Evolutionary conservation across 2,888 invertebrate genomes (phyloP).

Genomic region (Drosophila limbata): DNA sequence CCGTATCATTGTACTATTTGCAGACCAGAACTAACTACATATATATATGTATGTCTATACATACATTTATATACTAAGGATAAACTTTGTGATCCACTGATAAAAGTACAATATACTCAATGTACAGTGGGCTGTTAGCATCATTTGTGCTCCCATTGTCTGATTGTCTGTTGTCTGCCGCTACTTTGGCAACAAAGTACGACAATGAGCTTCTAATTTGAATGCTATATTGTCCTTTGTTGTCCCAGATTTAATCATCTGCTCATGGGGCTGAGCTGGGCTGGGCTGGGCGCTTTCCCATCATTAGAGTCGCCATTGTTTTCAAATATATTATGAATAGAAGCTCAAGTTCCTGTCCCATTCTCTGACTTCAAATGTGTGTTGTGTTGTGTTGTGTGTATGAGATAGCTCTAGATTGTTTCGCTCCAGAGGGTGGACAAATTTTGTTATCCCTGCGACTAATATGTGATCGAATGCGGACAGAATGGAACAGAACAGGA

Average conservation of each 20-base stretch:
- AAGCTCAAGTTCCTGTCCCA: constrained; percentile 37
- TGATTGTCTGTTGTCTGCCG: constrained; percentile 23
- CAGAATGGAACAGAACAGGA: background rate
- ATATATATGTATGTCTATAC: background rate
- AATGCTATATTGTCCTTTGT: constrained; percentile 75
- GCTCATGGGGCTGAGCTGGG: constrained; percentile 2
- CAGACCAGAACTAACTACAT: constrained; percentile 11
- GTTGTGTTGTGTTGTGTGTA: background rate
- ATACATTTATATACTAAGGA: background rate
- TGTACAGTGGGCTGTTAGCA: constrained; percentile 31
- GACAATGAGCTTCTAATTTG: constrained; percentile 78
- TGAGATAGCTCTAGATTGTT: constrained; percentile 3
- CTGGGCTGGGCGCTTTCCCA: constrained; percentile 51
- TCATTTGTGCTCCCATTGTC: constrained; percentile 74
- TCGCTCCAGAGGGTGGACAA: constrained; percentile 18
- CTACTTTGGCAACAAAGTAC: constrained; percentile 74
- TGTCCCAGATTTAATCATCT: constrained; percentile 75
- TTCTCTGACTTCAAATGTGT: constrained; percentile 16
- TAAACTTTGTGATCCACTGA: constrained; percentile 18
- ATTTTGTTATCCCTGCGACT: constrained; percentile 26
- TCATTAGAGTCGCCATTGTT: constrained; percentile 75
- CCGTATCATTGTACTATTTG: constrained; percentile 36
- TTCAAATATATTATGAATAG: constrained; percentile 52
- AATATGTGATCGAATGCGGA: constrained; percentile 33
- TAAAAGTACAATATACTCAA: constrained; percentile 8